These are phyloP conservation scores for Rhinolophus sinicus DNA, from an alignment of 2,113 vertebrate species.

Conservation along the genomic window DNA sequence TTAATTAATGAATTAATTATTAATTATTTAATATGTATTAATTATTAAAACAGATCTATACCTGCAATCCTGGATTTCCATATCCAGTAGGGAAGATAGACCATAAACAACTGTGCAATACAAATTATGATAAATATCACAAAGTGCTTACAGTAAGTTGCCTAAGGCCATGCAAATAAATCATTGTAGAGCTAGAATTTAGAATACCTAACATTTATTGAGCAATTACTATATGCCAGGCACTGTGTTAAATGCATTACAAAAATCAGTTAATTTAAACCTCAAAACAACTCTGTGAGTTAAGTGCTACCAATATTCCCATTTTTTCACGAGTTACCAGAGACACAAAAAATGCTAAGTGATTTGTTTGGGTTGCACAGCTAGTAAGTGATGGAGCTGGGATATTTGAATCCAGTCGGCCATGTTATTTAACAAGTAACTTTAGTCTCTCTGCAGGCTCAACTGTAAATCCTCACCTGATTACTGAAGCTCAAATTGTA, in stretches of 20 bases:
- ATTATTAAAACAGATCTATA: background rate
- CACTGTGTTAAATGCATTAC: background rate
- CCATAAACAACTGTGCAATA: background rate
- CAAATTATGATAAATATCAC: background rate
- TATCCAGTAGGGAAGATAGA: background rate
- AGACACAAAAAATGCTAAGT: background rate
- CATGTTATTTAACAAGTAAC: background rate
- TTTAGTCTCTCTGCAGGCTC: background rate
- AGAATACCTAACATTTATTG: background rate
- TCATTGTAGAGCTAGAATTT: background rate
- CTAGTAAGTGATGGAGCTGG: background rate
- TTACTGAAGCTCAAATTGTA: background rate
- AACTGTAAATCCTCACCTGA: background rate
- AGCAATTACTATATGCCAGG: background rate
- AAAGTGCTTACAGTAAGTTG: background rate
- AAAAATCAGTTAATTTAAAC: background rate
- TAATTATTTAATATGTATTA: background rate
- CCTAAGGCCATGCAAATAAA: background rate
- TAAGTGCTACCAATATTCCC: background rate
- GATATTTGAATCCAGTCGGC: background rate
- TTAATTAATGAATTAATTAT: background rate
- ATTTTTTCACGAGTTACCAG: background rate
- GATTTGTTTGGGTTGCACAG: background rate
- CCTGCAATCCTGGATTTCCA: background rate
- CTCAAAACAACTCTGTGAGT: background rate